Evolutionary conservation across 1,140 invertebrate genomes (phyloP), one percentile per base, ranked within the genome.

Genomic region (Kradibia gibbosae): DNA sequence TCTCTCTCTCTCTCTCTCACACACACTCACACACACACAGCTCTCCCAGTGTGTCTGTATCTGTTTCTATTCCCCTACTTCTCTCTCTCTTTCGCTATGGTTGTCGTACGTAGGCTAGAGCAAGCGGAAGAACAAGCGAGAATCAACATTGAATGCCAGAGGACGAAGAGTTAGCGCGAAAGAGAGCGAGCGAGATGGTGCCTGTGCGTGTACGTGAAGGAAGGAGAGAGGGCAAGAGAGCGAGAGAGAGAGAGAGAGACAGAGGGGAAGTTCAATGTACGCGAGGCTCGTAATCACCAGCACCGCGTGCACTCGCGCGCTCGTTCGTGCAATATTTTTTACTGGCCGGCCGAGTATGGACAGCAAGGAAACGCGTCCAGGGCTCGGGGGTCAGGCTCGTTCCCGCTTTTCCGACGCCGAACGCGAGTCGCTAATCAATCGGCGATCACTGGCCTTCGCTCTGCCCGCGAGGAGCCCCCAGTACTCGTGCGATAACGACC

Each of bases 201-300:
- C 8, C 5, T n/a, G n/a, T 48, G 45, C 45, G 45, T 13, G 22
- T 22, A 25, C 8, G 55, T 7, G 55, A 57, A 22, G n/a, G 55
- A 57, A 25, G n/a, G 10, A 67, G 65, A 39, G 65, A 67, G 36
- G 22, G 65, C 15, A 39, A 67, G 65, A 67, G n/a, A n/a, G n/a
- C n/a, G 42, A 11, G 22, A 45, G n/a, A 45, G 67, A 42, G 67
- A 71, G 42, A 45, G 15, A 36, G 34, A 67, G 70, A 48, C 39
- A 71, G 45, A 48, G 22, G 15, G 42, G 15, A 48, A 75, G 73
- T 75, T 75, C 73, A 75, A 75, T n/a, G 73, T 75, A 75, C 73
- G 73, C 53, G 53, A 75, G 73, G 7, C 55, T 75, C 53, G 73
- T 75, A 75, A 75, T 75, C 73, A 60, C 53, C n/a, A 74, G n/a